Evolutionary conservation across 2,797 vertebrate species (phyloP), one percentile per base, ranked within the genome.

Genomic region (Kryptopterus vitreolus): DNA sequence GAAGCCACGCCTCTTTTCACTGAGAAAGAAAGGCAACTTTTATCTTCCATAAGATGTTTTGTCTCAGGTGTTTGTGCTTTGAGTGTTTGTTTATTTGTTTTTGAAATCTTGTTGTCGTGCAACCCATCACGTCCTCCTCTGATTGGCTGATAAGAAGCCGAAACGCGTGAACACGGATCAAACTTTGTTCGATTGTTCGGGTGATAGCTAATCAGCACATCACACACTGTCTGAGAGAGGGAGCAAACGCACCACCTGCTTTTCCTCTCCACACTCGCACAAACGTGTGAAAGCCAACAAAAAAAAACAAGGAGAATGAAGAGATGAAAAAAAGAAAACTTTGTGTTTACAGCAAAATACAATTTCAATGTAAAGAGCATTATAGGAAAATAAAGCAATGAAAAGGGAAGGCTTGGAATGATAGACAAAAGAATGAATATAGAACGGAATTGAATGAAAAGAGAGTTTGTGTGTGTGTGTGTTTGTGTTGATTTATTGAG

Each of bases 81-180:
- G 20, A 18, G 29, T 35, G 18, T 82, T 57, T 63, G 26, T 59
- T 59, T 31, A 38, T 43, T 24, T 61, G 48, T 63, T 43, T 86
- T 82, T 82, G 85, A 81, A 76, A 78, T 86, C 22, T 35, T 22
- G n/a, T 12, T 35, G 80, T 83, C 58, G 55, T 76, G 33, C 74
- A 63, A 75, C 66, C 59, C 24, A 29, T 35, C 70, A 26, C 76
- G 62, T 55, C 79, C 69, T 59, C 63, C 24, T 35, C 74, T 77
- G 80, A 82, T 83, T 85, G 84, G 58, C 22, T 31, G 91, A 92
- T 92, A 93, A 92, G 87, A 24, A 22, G 70, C 89, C 90, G 92
- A 92, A 91, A 89, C 92, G 92, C 90, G 77, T 93, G 91, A 92
- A 92, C 88, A 31, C 26, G 81, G 92, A 94, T 92, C 91, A 90